These are phyloP conservation scores for Drosophila triauraria DNA, from an alignment of 1,140 invertebrate species.

Conservation along the genomic window DNA sequence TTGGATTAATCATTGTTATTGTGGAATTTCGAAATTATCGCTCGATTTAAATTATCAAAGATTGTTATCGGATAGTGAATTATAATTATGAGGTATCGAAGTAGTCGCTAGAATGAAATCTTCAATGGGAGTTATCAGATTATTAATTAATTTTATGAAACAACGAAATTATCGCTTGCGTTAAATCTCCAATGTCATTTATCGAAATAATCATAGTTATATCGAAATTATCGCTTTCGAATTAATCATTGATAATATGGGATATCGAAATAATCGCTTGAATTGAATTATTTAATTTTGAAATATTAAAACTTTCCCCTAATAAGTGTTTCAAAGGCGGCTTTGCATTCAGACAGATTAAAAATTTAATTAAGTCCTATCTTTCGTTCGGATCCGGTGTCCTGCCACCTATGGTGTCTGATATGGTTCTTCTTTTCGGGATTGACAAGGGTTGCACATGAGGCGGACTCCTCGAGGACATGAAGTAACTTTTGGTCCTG, in stretches of 20 bases:
- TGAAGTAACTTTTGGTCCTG: conserved; percentile 22
- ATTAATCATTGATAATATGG: too few species aligned
- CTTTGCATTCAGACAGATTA: not conserved
- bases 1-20: not conserved
- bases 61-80: not conserved
- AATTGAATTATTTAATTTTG: too few species aligned
- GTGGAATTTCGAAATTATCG: not conserved
- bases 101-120: too few species aligned
- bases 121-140: too few species aligned
- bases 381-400: conserved; percentile 11
- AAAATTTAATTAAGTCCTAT: conserved; percentile 6
- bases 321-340: not conserved
- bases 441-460: conserved; percentile 26
- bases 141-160: too few species aligned
- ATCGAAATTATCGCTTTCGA: too few species aligned
- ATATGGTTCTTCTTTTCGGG: not conserved
- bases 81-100: too few species aligned
- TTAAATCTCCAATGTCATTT: too few species aligned
- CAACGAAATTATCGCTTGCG: too few species aligned
- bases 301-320: not conserved
- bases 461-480: conserved; percentile 3
- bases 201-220: too few species aligned
- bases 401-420: conserved; percentile 7
- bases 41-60: not conserved
- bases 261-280: too few species aligned